phyloP scores from a whole-genome alignment of 2,888 invertebrate species.

The Agrenia bidenticulata region DNA sequence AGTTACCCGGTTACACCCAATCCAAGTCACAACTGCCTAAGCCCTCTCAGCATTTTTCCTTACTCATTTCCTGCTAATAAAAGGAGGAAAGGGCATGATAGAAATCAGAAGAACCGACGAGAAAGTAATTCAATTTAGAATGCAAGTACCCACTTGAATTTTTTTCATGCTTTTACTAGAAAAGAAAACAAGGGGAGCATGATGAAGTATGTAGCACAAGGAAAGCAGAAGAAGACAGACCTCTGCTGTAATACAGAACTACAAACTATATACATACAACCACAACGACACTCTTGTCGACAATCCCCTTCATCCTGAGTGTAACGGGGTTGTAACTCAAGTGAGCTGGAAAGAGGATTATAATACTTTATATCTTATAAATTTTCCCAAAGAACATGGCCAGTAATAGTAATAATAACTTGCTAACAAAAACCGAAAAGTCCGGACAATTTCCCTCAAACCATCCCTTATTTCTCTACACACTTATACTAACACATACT shows the following conservation, averaged over 20 bases:
- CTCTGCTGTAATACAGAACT: no score
- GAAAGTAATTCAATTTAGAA: slow-evolving; percentile 37
- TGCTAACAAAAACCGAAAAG: slow-evolving; percentile 6
- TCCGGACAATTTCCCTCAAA: slow-evolving; percentile 8
- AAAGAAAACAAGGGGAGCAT: slow-evolving; percentile 9
- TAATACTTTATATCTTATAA: slow-evolving; percentile 39
- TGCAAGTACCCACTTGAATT: slow-evolving; percentile 33
- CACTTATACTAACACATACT: background rate
- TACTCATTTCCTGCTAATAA: no score
- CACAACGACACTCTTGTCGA: slow-evolving; percentile 6
- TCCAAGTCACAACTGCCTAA: no score
- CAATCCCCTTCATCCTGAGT: slow-evolving; percentile 10
- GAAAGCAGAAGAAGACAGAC: no score
- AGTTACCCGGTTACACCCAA: no score
- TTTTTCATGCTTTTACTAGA: slow-evolving; percentile 15
- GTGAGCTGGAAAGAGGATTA: slow-evolving; percentile 39
- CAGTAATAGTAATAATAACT: slow-evolving; percentile 40
- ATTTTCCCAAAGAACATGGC: slow-evolving; percentile 38
- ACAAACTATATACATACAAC: background rate
- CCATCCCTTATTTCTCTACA: background rate
- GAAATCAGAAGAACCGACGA: slow-evolving; percentile 10
- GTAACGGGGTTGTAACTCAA: slow-evolving; percentile 2
- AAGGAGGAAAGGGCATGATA: no score
- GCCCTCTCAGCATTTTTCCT: no score
- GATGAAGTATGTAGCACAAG: no score